Evolutionary conservation across 2,888 invertebrate species (phyloP).

Genomic region (Drosophila imparisetae): DNA sequence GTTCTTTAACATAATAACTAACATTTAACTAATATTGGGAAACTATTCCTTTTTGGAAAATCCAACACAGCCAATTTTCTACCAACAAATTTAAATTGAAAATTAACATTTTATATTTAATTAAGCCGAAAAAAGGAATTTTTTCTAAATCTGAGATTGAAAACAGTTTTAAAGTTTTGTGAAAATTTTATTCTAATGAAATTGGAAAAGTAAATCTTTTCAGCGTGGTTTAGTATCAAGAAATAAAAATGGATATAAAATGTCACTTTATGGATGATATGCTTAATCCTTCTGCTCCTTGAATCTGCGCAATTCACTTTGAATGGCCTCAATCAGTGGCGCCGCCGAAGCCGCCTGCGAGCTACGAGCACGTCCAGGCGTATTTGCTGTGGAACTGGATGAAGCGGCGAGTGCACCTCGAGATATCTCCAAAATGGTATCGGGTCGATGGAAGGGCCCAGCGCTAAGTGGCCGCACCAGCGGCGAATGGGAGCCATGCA

Average conservation of each 20-base stretch:
- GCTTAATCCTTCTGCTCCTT: constrained; percentile 73
- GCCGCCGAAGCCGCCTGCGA: constrained; percentile 91
- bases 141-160: not conserved
- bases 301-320: constrained; percentile 87
- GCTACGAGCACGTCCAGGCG: constrained; percentile 52
- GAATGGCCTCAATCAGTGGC: constrained; percentile 93
- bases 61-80: not conserved
- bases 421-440: constrained; percentile 79
- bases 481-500: constrained; percentile 86
- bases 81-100: not conserved
- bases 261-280: not conserved
- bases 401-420: constrained; percentile 9
- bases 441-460: constrained; percentile 87
- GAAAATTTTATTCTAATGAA: constrained; percentile 51
- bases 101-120: not conserved
- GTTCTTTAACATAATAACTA: not conserved
- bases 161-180: constrained; percentile 14
- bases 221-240: constrained; percentile 16
- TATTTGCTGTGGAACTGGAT: constrained; percentile 55
- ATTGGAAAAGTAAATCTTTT: constrained; percentile 43
- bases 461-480: constrained; percentile 88
- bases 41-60: accelerated
- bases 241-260: constrained; percentile 10
- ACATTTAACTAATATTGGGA: not conserved
- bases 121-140: not conserved